A percentile compares a stretch with the other conserved stretches of the same genome.
Conservation (phyloP, 1,140 invertebrate genomes). For the Mycetomoellerius zeteki region DNA sequence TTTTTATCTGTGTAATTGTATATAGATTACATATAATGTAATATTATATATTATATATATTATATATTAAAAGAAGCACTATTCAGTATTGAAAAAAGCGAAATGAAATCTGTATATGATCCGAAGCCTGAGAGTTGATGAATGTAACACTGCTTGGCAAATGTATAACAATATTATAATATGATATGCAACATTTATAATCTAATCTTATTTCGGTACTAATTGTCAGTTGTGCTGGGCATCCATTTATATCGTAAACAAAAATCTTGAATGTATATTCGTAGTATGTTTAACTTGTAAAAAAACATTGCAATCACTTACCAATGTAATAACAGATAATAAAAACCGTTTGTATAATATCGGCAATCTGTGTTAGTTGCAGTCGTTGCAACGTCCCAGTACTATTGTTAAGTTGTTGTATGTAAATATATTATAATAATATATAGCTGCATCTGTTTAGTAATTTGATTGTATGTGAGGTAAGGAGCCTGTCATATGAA, state of each 20-base stretch:
- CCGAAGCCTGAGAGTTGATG: conserved; percentile 77
- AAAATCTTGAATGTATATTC: conserved; percentile 76
- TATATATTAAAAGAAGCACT: neutral
- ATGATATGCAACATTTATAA: conserved; percentile 88
- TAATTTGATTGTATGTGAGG: conserved; percentile 87
- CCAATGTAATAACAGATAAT: conserved; percentile 85
- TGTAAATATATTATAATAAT: conserved; percentile 87
- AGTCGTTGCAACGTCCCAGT: conserved; percentile 84
- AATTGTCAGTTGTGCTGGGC: conserved; percentile 86
- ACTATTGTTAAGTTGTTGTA: conserved; percentile 85
- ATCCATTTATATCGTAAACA: conserved; percentile 83
- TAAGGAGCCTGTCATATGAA: conserved; percentile 85
- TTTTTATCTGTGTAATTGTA: neutral
- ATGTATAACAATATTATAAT: conserved; percentile 87
- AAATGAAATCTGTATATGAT: conserved; percentile 62
- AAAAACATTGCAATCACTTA: conserved; percentile 82
- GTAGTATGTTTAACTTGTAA: conserved; percentile 77
- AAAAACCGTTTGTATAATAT: conserved; percentile 83
- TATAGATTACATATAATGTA: neutral
- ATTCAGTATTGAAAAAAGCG: neutral
- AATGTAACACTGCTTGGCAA: conserved; percentile 81
- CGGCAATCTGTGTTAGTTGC: conserved; percentile 77
- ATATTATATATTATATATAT: conserved; percentile 8
- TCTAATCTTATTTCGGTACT: conserved; percentile 86
- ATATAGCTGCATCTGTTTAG: conserved; percentile 86